These are phyloP conservation scores for Hiodon alosoides DNA, from an alignment of 2,113 vertebrate genomes.

Conservation along the genomic window DNA sequence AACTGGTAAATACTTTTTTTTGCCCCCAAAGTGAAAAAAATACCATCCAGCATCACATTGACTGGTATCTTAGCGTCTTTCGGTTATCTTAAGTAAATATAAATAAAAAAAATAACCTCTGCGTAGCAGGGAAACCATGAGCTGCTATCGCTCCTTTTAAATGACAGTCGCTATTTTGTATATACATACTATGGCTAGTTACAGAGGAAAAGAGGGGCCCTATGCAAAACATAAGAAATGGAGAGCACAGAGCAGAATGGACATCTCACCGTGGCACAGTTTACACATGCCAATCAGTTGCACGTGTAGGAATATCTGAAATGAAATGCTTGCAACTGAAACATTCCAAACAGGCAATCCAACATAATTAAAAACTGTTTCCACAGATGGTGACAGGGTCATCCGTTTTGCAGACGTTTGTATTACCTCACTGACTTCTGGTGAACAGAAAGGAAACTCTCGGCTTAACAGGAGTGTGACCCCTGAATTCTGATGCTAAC, in stretches of 20 bases:
- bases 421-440: constrained; percentile 48
- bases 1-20: no score
- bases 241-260: constrained; percentile 1
- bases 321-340: constrained; percentile 39
- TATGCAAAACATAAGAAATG: neutral
- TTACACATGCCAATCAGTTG: constrained; percentile 41
- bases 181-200: constrained; percentile 6
- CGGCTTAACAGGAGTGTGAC: neutral
- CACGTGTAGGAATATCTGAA: constrained; percentile 46
- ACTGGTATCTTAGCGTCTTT: no score
- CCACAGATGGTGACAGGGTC: constrained; percentile 55
- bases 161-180: neutral
- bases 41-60: no score
- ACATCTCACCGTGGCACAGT: constrained; percentile 37
- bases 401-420: constrained; percentile 44
- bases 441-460: constrained; percentile 38
- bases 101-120: neutral
- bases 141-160: neutral
- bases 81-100: neutral
- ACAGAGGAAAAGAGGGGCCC: neutral
- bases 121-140: no score
- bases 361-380: constrained; percentile 54
- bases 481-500: no score
- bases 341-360: constrained; percentile 48
- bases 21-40: neutral